Evolutionary conservation across 2,113 vertebrate species (phyloP).

Genomic region (Jacana jacana): DNA sequence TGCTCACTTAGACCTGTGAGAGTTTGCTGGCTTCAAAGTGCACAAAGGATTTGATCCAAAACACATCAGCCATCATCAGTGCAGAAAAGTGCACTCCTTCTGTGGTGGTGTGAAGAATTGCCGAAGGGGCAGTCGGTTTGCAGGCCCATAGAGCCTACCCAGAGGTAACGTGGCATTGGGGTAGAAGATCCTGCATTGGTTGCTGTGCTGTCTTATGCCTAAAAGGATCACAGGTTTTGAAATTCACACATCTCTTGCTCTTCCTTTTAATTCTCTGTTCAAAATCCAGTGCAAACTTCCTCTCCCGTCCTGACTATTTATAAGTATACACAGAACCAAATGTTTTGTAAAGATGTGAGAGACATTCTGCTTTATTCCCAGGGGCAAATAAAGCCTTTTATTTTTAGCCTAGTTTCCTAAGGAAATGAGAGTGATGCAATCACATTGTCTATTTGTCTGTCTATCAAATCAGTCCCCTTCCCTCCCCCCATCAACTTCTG

Average conservation of each 20-base stretch:
- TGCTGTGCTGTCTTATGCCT: neutral
- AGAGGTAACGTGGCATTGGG: neutral
- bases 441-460: conserved; percentile 65
- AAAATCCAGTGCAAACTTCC: conserved; percentile 56
- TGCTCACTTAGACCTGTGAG: neutral
- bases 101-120: neutral
- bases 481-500: neutral
- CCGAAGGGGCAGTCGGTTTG: accelerated
- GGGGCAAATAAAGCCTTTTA: conserved; percentile 51
- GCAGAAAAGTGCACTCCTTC: neutral
- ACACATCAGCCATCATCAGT: neutral
- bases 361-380: conserved; percentile 60
- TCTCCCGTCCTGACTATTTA: conserved; percentile 54
- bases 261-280: conserved; percentile 38
- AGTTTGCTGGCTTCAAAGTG: neutral
- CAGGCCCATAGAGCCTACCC: neutral
- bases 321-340: conserved; percentile 48
- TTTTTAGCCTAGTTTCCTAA: conserved; percentile 66
- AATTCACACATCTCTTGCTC: neutral
- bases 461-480: neutral
- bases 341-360: conserved; percentile 61
- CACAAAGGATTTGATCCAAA: neutral
- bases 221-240: neutral
- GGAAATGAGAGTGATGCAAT: conserved; percentile 65
- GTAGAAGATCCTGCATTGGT: neutral